phyloP scores from a whole-genome alignment of 2,888 invertebrate genomes.

The Oithona nana region DNA sequence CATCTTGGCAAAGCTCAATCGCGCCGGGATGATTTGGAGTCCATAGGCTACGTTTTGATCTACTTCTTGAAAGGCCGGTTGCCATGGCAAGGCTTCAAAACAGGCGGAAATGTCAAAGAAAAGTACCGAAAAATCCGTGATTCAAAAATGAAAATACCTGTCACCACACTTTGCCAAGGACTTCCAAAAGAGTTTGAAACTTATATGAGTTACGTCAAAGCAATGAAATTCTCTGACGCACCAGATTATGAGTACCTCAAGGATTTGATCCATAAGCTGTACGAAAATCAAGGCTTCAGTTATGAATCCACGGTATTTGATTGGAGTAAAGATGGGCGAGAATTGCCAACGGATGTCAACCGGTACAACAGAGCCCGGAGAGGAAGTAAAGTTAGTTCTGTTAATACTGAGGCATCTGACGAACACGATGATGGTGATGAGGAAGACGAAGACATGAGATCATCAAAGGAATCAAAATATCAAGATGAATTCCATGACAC shows the following conservation, averaged over 20 bases:
- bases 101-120: conserved; percentile 11
- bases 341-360: not conserved
- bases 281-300: conserved; percentile 5
- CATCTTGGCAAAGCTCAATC: conserved; percentile 12
- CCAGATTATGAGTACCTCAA: conserved; percentile 12
- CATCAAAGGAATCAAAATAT: not conserved
- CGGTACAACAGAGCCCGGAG: not conserved
- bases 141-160: conserved; percentile 14
- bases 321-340: conserved; percentile 5
- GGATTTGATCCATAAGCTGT: conserved; percentile 12
- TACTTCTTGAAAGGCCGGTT: conserved; percentile 1
- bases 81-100: conserved; percentile 12
- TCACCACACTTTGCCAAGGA: conserved; percentile 10
- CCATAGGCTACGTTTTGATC: conserved; percentile 5
- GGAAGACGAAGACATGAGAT: not conserved
- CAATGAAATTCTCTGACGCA: not conserved
- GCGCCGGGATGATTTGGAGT: conserved; percentile 11
- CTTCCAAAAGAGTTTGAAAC: not conserved
- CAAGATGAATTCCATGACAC: not conserved
- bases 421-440: not conserved
- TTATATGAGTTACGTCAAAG: conserved; percentile 8
- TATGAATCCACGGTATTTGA: conserved; percentile 12
- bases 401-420: not conserved
- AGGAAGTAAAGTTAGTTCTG: not conserved
- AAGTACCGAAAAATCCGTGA: conserved; percentile 15